phyloP scores from a whole-genome alignment of 2,113 vertebrate species.

The Lagopus leucura region DNA sequence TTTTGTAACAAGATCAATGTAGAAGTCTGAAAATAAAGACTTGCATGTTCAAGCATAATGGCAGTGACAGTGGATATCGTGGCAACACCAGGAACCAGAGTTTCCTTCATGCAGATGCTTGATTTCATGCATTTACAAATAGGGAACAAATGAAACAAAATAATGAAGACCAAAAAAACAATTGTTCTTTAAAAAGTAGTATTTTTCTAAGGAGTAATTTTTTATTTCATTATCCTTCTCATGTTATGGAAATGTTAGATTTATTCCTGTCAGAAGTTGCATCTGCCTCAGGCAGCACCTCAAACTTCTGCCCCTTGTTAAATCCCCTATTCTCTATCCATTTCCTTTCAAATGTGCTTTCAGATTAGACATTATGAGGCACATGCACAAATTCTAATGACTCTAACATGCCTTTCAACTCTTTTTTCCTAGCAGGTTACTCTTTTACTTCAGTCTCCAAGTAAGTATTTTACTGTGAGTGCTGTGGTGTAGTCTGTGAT shows the following conservation, averaged over 20 bases:
- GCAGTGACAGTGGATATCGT: not conserved
- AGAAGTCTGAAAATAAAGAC: not conserved
- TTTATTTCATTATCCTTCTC: not conserved
- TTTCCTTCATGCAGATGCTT: not conserved
- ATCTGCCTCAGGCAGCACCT: not conserved
- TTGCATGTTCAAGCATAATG: not conserved
- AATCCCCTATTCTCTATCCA: not conserved
- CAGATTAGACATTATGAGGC: not conserved
- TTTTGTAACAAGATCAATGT: not conserved
- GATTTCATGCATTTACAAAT: not conserved
- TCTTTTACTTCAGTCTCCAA: not conserved
- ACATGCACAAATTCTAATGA: not conserved
- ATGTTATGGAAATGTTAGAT: not conserved
- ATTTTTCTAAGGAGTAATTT: not conserved
- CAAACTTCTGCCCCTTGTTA: not conserved
- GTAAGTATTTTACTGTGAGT: not conserved
- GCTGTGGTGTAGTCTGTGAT: not conserved
- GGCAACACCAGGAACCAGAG: not conserved
- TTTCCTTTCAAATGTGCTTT: not conserved
- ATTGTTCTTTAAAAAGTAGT: not conserved
- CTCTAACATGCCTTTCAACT: rapidly evolving
- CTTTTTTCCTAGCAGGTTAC: not conserved
- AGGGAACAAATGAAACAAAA: not conserved
- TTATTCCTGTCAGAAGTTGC: not conserved
- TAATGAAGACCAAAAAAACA: not conserved